Evolutionary conservation across 2,113 vertebrate species (phyloP), one percentile per base, ranked within the genome.

Genomic region (Xiphorhynchus elegans): DNA sequence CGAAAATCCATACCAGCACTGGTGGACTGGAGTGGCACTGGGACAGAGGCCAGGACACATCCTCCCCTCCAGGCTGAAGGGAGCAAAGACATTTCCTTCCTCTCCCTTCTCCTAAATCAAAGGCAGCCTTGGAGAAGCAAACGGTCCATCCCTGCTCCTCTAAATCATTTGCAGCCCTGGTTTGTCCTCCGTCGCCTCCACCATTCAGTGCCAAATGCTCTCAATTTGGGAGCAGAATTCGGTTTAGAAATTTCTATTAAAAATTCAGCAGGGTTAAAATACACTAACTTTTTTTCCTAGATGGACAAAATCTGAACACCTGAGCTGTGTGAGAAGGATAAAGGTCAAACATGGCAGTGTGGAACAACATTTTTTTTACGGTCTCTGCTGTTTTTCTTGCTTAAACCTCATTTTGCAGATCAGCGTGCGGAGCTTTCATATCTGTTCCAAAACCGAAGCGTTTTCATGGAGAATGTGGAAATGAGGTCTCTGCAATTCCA

Each of bases 401-500:
- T 87, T n/a, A 17, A 47, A 91, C 39, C 37, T 47, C 31, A 0
- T 64, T 85, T 68, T 72, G 52, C 40, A 56, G 44, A 64, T 40
- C 84, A 50, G 4, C 5, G 0, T 6, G 23, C 42, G 77, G 17
- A 80, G 28, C 17, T 82, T 59, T 68, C 63, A 10, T 52, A n/a
- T 28, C 73, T 69, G 44, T 13, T 80, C 83, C 66, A 39, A 17
- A 7, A 1, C 50, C 0, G 0, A 16, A 79, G 40, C 13, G 1
- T 90, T 96, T 94, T 93, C 90, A 25, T 0, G 2, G 88, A 50
- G 55, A 90, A 67, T 16, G 26, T 93, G 96, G 96, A 83, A 93
- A 95, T 21, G 79, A 93, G 79, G 76, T 42, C 63, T 88, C 79
- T 93, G 92, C 73, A 59, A 93, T 90, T 66, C 92, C 80, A 63